These are phyloP conservation scores for Platyrinchus mystaceus DNA, from an alignment of 2,797 vertebrate species.

Conservation along the genomic window DNA sequence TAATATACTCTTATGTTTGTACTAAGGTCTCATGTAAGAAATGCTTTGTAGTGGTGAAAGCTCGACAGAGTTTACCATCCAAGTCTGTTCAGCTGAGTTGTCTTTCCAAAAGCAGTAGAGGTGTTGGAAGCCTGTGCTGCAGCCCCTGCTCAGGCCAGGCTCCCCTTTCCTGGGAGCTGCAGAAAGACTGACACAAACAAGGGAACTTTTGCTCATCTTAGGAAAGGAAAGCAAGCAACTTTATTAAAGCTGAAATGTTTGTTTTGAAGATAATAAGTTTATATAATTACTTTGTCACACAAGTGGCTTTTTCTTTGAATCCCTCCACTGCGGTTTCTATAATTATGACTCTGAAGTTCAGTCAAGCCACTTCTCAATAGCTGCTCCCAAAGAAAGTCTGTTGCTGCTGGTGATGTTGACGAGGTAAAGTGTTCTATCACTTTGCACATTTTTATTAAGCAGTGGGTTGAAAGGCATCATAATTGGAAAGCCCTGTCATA, in stretches of 20 bases:
- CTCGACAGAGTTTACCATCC: fast-evolving
- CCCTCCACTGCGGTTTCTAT: neutral
- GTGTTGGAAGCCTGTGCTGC: fast-evolving
- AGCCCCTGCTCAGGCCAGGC: neutral
- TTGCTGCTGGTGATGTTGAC: neutral
- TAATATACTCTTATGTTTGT: neutral
- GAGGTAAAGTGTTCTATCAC: slow-evolving; percentile 21
- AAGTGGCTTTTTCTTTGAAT: neutral
- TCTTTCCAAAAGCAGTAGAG: neutral
- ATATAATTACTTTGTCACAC: neutral
- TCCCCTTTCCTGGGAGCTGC: neutral
- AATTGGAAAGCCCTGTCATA: slow-evolving; percentile 49
- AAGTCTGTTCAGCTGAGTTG: neutral
- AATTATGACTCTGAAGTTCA: neutral
- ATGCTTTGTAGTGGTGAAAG: neutral
- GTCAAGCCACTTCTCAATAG: neutral
- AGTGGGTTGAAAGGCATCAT: slow-evolving; percentile 47
- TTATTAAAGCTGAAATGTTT: neutral
- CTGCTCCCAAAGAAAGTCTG: neutral
- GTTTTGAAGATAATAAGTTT: neutral
- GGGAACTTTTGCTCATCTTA: neutral
- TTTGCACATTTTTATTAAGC: slow-evolving; percentile 36
- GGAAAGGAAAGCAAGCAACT: neutral
- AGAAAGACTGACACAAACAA: neutral
- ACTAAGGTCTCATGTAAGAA: neutral